Conservation (phyloP, 2,888 invertebrate species). For the Mythimna ferrago region DNA sequence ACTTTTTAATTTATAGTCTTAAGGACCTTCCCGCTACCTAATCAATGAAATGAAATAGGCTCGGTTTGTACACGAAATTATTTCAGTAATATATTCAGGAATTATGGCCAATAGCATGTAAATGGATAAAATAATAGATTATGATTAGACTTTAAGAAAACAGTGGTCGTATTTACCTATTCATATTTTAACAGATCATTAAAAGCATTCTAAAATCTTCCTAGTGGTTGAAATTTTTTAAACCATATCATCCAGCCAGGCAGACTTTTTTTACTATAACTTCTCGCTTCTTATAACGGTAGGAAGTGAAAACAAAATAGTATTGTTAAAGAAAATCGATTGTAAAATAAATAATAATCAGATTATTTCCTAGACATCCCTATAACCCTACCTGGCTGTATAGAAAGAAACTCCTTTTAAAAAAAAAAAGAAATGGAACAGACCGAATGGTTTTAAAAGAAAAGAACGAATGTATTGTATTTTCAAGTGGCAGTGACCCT, state of each 20-base stretch:
- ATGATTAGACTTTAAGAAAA: neutral
- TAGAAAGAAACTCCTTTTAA: conserved; percentile 14
- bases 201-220: neutral
- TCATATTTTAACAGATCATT: neutral
- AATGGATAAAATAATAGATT: neutral
- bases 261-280: too few relatives aligned
- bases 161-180: neutral
- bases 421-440: conserved; percentile 21
- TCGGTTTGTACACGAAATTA: neutral
- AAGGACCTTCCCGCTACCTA: neutral
- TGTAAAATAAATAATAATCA: neutral
- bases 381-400: conserved; percentile 9
- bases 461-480: conserved; percentile 45
- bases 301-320: neutral
- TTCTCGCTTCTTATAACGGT: too few relatives aligned
- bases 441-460: conserved; percentile 44
- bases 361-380: neutral
- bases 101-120: neutral
- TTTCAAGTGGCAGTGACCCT: conserved; percentile 30
- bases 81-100: neutral
- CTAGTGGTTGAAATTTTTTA: neutral
- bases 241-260: neutral
- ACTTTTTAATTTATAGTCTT: too few relatives aligned
- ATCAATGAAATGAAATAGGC: neutral
- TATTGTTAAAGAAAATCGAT: neutral